Evolutionary conservation across 2,797 vertebrate genomes (phyloP).

Genomic region (Gobionotothen gibberifrons): DNA sequence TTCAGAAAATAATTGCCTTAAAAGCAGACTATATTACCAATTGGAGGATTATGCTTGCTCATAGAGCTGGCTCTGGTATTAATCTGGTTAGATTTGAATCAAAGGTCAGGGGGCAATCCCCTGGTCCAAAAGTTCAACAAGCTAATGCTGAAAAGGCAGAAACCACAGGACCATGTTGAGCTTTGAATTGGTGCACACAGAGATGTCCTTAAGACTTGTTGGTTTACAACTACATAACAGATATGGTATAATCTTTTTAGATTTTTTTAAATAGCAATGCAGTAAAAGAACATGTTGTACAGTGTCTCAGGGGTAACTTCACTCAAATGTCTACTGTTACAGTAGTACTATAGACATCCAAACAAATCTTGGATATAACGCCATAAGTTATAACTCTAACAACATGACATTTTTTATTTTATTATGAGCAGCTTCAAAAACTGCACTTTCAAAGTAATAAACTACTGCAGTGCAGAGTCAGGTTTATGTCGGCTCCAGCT

Average conservation of each 20-base stretch:
- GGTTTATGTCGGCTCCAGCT: constrained; percentile 14
- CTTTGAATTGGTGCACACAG: constrained; percentile 15
- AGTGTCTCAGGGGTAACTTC: constrained; percentile 29
- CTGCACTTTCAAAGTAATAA: constrained; percentile 5
- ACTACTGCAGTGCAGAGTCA: constrained; percentile 38
- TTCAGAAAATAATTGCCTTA: constrained; percentile 21
- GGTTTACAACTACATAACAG: constrained; percentile 36
- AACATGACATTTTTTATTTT: constrained; percentile 16
- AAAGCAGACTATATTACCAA: constrained; percentile 13
- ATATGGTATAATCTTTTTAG: neutral
- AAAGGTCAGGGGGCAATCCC: constrained; percentile 45
- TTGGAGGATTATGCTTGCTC: constrained; percentile 21
- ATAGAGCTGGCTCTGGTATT: constrained; percentile 38
- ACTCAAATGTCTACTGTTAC: constrained; percentile 42
- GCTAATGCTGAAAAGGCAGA: constrained; percentile 27
- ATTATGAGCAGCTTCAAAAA: constrained; percentile 5
- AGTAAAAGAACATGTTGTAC: constrained; percentile 45
- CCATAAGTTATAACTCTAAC: constrained; percentile 3
- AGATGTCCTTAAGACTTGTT: constrained; percentile 1
- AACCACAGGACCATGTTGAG: constrained; percentile 7
- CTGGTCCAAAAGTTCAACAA: constrained; percentile 24
- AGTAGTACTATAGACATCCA: constrained; percentile 15
- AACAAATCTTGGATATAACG: constrained; percentile 18
- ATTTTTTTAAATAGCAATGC: constrained; percentile 32
- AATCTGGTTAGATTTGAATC: constrained; percentile 43